Evolutionary conservation across 2,797 vertebrate species (phyloP), one percentile per base, ranked within the genome.

Genomic region (Molossus molossus): DNA sequence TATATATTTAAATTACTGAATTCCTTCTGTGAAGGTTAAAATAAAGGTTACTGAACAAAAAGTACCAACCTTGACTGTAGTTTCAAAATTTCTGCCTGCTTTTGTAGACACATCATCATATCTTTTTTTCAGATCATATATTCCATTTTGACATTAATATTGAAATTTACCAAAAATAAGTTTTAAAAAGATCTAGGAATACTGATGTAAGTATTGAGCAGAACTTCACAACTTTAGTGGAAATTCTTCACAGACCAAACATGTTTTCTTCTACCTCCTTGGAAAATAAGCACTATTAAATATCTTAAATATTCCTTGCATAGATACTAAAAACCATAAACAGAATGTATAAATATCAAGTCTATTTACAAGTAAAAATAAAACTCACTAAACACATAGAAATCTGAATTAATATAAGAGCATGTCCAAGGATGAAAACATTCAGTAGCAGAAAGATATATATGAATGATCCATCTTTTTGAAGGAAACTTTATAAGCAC

Each of bases 21-120:
- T 94, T 98, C 64, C 82, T 97, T 93, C 94, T 98, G 76, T 97
- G 96, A 98, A 98, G 90, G 93, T 96, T 86, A 97, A 96, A 93
- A 91, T 91, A 91, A 98, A 98, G 95, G 97, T 97, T 80, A 98
- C 40, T 86, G 57, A 11, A 58, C 94, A 87, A 96, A 92, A 75
- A 93, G 0, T 69, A 73, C 10, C 10, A 73, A 64, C 6, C 0
- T 15, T 1, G 10, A 91, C 9, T 40, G 11, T 72, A 27, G 76
- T 53, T 91, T 67, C 70, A 33, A 77, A 93, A 33, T 85, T 92
- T 85, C 37, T 90, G 27, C 4, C 14, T 85, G 2, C 3, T 58
- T 67, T 55, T 73, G 2, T 45, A 86, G 6, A 70, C 94, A 17
- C 27, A 73, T 89, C 3, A 64, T n/a, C 60, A 80, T 17, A 53